Percentiles rank a stretch among this genome's conserved stretches.
Evolutionary conservation across 2,113 vertebrate species (phyloP).

Genomic region (Dasypus novemcinctus): DNA sequence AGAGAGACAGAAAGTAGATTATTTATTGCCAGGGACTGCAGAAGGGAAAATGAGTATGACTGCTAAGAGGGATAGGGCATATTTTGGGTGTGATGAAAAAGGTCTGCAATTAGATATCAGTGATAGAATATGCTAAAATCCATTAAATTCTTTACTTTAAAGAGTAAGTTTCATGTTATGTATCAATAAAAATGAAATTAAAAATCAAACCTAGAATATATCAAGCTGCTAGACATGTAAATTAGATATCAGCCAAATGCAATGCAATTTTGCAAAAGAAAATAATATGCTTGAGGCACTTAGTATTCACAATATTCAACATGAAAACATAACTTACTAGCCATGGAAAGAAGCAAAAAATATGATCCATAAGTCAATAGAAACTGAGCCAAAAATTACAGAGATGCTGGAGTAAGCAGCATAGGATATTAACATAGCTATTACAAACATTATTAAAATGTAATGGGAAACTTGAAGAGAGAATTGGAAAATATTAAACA

Average conservation of each 20-base stretch:
- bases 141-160: neutral
- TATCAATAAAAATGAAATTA: neutral
- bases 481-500: neutral
- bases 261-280: neutral
- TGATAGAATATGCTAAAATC: neutral
- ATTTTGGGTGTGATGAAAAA: neutral
- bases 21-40: neutral
- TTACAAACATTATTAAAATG: neutral
- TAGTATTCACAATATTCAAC: neutral
- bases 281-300: neutral
- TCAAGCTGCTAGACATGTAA: neutral
- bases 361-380: neutral
- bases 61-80: neutral
- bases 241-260: neutral
- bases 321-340: neutral
- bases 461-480: neutral
- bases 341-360: neutral
- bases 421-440: neutral
- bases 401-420: neutral
- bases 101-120: neutral
- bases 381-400: neutral
- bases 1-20: neutral
- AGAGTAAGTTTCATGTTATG: neutral
- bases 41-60: neutral
- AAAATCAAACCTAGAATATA: neutral